Evolutionary conservation across 1,140 invertebrate species (phyloP), one percentile per base, ranked within the genome.

Genomic region (Bombus sibiricus): DNA sequence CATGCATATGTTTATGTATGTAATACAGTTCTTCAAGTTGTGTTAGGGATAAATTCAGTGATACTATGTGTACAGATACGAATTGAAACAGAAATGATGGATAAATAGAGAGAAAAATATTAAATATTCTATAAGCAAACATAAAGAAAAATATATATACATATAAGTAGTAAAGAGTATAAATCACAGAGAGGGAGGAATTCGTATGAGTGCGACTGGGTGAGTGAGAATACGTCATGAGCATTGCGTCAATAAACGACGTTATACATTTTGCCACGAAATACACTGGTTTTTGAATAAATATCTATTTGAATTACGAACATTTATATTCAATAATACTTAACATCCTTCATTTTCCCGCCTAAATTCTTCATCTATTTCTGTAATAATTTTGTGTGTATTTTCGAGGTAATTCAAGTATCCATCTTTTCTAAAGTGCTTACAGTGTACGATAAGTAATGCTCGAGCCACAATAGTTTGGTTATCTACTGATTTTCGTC

Each of bases 211-310:
- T 88, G 88, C 53, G 89, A 90, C 22, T 53, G 92, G 81, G 74
- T 83, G 90, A 91, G 81, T 87, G 85, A 74, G 62, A 87, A 41
- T 82, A 79, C 79, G 79, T 89, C 39, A 88, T 81, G 86, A 78
- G 76, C 74, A 84, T 90, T 88, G 80, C 89, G 74, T 83, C 87
- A 84, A 15, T 59, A 86, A 82, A 53, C 53, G 85, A 76, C 89
- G 89, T 92, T 92, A 92, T 89, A 93, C 93, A 93, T 93, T 94
- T 94, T 93, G 90, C 93, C 93, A 92, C 88, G 87, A 93, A 91
- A 93, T 93, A 93, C 91, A 93, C 81, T 92, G 89, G 87, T 94
- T 94, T 94, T 94, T 94, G 85, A 94, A 94, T 94, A 93, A 94
- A 93, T 93, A 93, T 94, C 92, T 94, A 93, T 93, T 94, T 94